These are phyloP conservation scores for Parazoanthus darwini DNA, from an alignment of 92 coral and sea anemone genomes.

Conservation along the genomic window DNA sequence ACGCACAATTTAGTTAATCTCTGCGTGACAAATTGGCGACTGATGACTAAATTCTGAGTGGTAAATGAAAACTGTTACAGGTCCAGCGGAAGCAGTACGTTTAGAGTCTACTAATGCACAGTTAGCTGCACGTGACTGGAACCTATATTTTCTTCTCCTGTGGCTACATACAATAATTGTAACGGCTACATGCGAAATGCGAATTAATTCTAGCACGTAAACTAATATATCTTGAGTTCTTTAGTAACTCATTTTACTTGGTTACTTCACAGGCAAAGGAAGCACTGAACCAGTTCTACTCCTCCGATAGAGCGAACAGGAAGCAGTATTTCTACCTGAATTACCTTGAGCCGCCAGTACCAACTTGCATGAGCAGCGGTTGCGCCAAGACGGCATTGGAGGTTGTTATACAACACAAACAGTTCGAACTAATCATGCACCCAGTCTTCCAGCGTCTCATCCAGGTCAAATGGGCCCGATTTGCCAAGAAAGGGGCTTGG, in stretches of 20 bases:
- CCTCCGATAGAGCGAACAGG: constrained; percentile 90
- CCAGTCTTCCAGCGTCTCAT: constrained; percentile 96
- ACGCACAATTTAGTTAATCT: too few species aligned
- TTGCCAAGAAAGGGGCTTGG: constrained; percentile 93
- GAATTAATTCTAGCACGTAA: too few species aligned
- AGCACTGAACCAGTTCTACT: constrained; percentile 91
- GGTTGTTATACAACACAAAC: constrained; percentile 86
- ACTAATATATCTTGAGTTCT: not conserved
- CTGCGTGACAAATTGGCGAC: too few species aligned
- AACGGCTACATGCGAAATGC: too few species aligned
- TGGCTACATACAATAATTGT: too few species aligned
- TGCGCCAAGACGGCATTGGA: constrained; percentile 91
- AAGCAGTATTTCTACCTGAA: constrained; percentile 88
- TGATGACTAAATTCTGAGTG: too few species aligned
- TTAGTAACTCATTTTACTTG: not conserved
- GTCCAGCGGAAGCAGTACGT: too few species aligned
- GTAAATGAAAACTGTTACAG: too few species aligned
- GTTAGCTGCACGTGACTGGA: too few species aligned
- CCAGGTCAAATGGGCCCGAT: constrained; percentile 88
- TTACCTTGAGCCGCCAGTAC: constrained; percentile 88
- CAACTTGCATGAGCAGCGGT: constrained; percentile 85
- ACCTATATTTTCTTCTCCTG: too few species aligned
- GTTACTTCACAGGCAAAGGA: constrained; percentile 63
- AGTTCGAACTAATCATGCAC: constrained; percentile 97
- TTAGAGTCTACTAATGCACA: too few species aligned